These are phyloP conservation scores for Muntiacus reevesi DNA, from an alignment of 2,113 vertebrate species.

Conservation along the genomic window DNA sequence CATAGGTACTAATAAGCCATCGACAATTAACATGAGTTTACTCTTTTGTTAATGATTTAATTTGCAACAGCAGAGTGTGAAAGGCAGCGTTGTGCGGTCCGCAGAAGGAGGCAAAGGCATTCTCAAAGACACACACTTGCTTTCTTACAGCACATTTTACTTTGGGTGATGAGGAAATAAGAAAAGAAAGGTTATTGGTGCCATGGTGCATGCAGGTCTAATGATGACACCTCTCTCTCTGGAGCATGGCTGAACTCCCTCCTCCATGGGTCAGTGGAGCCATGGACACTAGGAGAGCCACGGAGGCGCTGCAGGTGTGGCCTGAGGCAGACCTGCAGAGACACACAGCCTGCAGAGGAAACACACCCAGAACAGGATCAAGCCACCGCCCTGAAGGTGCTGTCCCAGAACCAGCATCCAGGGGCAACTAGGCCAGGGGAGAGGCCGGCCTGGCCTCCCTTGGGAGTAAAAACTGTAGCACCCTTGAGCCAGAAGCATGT, in stretches of 20 bases:
- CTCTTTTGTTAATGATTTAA: neutral
- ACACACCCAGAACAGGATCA: neutral
- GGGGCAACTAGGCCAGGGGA: accelerated
- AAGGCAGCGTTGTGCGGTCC: neutral
- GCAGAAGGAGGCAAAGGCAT: neutral
- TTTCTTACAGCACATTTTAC: neutral
- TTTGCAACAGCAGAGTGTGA: neutral
- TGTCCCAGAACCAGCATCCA: neutral
- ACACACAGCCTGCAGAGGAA: neutral
- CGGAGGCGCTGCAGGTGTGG: too few species aligned
- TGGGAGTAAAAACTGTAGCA: neutral
- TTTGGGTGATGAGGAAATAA: neutral
- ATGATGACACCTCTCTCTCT: neutral
- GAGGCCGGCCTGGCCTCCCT: neutral
- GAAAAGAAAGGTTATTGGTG: neutral
- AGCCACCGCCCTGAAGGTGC: neutral
- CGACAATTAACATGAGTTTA: neutral
- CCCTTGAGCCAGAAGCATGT: neutral
- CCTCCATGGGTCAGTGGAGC: neutral
- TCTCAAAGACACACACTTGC: neutral
- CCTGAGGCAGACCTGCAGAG: neutral
- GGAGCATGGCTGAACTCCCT: neutral
- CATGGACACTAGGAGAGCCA: neutral
- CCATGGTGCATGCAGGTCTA: accelerated
- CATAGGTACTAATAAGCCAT: neutral